phyloP scores from a whole-genome alignment of 37 sponge, comb jelly and placozoan genomes.

The Amphimedon queenslandica region DNA sequence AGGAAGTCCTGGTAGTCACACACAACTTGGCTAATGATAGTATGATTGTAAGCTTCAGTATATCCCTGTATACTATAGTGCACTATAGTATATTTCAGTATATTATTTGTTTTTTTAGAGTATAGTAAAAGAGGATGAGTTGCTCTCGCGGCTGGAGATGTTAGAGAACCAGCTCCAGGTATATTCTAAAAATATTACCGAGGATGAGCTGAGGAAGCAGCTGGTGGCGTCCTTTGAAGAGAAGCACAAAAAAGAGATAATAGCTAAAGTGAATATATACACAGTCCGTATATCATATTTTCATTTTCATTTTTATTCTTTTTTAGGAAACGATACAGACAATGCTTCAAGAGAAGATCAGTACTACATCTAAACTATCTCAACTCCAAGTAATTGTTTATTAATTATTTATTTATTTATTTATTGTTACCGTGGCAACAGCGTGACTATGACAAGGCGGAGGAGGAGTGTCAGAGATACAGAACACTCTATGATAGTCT shows the following conservation, averaged over 20 bases:
- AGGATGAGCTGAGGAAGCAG: conserved; percentile 62
- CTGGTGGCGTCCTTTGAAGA: conserved; percentile 52
- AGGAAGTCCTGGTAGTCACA: conserved; percentile 44
- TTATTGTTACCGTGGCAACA: conserved; percentile 6
- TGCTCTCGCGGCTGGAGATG: conserved; percentile 91
- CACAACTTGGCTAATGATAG: conserved; percentile 46
- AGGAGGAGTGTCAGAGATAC: conserved; percentile 57
- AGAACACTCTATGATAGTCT: conserved; percentile 39
- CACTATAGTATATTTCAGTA: no score
- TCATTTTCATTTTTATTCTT: not conserved
- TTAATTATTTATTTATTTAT: not conserved
- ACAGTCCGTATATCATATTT: not conserved
- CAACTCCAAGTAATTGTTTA: conserved; percentile 34
- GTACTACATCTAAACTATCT: conserved; percentile 34
- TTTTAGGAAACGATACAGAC: conserved; percentile 31
- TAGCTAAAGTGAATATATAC: conserved; percentile 41
- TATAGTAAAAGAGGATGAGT: conserved; percentile 88
- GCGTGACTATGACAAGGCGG: conserved; percentile 71
- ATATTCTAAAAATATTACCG: conserved; percentile 43
- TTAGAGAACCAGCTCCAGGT: conserved; percentile 92
- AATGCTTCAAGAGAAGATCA: conserved; percentile 68
- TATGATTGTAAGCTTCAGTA: conserved; percentile 57
- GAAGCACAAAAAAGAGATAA: conserved; percentile 40
- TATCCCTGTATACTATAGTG: not conserved
- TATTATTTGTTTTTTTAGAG: conserved; percentile 64